Conservation (phyloP, 2,113 vertebrate genomes). For the Cettia cetti region DNA sequence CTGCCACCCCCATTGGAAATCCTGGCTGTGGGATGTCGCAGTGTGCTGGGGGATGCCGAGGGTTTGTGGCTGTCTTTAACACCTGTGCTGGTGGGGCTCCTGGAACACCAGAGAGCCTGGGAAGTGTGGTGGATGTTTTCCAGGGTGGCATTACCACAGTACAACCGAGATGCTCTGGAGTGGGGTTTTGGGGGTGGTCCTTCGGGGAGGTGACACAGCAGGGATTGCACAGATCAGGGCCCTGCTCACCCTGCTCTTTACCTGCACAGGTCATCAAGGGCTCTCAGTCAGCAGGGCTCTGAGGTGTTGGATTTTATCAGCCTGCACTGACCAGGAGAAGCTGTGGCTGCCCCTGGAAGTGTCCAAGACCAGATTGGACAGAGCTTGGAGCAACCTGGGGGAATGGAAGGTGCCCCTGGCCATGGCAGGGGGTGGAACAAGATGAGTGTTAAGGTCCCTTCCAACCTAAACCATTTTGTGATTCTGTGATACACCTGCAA, state of each 20-base stretch:
- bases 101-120: not conserved
- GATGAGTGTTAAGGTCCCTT: not conserved
- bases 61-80: not conserved
- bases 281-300: not conserved
- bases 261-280: not conserved
- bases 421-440: fast-evolving
- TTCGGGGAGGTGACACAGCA: not conserved
- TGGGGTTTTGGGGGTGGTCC: not conserved
- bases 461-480: not conserved
- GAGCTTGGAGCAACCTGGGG: not conserved
- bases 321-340: not conserved
- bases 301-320: not conserved
- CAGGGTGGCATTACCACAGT: not conserved
- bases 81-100: not conserved
- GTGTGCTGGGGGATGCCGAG: not conserved
- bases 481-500: not conserved
- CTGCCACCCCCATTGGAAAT: not conserved
- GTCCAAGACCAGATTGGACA: not conserved
- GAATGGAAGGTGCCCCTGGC: not conserved
- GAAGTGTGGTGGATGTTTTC: not conserved
- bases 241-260: not conserved
- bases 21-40: fast-evolving
- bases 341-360: not conserved
- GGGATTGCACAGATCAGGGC: fast-evolving
- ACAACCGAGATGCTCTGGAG: not conserved